A percentile compares a stretch with the other conserved stretches of the same genome.
Conservation (phyloP, 2,888 invertebrate species). For the Athalia cordata region DNA sequence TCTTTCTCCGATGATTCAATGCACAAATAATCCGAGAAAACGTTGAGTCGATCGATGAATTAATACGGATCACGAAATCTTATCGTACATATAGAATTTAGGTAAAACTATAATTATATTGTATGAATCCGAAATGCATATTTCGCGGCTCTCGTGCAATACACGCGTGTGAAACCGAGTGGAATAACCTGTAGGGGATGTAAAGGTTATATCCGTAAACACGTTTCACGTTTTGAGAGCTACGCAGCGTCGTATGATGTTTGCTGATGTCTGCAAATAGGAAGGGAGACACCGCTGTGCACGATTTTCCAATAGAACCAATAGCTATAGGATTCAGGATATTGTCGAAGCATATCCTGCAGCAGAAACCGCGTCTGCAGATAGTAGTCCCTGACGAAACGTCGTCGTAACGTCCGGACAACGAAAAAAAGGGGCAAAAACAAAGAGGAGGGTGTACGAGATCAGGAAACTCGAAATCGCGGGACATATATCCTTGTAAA, state of each 20-base stretch:
- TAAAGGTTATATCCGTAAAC: conserved; percentile 34
- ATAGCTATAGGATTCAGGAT: conserved; percentile 45
- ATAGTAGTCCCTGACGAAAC: background rate
- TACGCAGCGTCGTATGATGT: conserved; percentile 11
- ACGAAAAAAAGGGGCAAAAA: no score
- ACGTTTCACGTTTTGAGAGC: conserved; percentile 25
- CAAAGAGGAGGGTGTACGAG: no score
- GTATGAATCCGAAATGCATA: conserved; percentile 6
- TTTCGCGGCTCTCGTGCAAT: background rate
- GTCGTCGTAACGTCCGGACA: conserved; percentile 43
- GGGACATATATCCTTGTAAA: no score
- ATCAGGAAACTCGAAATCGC: no score
- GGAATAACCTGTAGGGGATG: conserved; percentile 14
- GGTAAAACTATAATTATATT: background rate
- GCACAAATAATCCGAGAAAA: no score
- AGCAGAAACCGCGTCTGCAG: conserved; percentile 36
- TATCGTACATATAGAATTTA: no score
- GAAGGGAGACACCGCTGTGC: background rate
- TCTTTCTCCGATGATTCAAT: no score
- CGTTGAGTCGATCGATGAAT: no score
- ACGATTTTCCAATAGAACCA: conserved; percentile 38
- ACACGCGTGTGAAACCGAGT: conserved; percentile 7
- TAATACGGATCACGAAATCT: no score
- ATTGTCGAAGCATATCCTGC: conserved; percentile 50
- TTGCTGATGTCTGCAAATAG: conserved; percentile 45